phyloP scores from a whole-genome alignment of 2,797 vertebrate genomes.

The Arremon brunneinucha region DNA sequence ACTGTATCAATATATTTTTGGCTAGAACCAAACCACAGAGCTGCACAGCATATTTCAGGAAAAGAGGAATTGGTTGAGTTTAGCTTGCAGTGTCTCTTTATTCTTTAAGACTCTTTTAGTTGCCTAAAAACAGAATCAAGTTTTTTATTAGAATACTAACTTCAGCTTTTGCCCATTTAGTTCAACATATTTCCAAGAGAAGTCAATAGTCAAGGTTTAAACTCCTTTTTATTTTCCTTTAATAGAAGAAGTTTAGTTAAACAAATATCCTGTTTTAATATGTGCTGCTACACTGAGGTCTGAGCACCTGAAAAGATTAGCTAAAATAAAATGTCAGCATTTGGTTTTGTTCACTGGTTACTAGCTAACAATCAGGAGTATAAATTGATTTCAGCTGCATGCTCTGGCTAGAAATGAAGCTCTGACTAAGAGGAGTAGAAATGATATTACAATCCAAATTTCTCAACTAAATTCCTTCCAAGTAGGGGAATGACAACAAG shows the following conservation, averaged over 20 bases:
- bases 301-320: background rate
- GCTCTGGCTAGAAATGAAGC: conserved; percentile 9
- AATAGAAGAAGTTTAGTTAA: background rate
- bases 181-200: background rate
- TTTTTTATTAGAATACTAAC: background rate
- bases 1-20: background rate
- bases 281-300: background rate
- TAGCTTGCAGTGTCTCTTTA: background rate
- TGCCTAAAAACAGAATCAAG: background rate
- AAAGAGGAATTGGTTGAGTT: background rate
- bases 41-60: background rate
- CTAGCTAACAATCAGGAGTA: background rate
- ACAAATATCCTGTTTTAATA: background rate
- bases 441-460: background rate
- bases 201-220: background rate
- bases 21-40: background rate
- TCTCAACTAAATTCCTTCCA: background rate
- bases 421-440: conserved; percentile 23
- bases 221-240: background rate
- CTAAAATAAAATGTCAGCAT: conserved; percentile 15
- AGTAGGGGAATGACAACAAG: background rate
- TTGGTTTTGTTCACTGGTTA: background rate
- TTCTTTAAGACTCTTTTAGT: background rate
- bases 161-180: background rate
- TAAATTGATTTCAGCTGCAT: conserved; percentile 26